Percentiles rank a stretch among this genome's conserved stretches.
Conservation (phyloP, 2,888 invertebrate genomes). For the Holacanthella duospinosa region DNA sequence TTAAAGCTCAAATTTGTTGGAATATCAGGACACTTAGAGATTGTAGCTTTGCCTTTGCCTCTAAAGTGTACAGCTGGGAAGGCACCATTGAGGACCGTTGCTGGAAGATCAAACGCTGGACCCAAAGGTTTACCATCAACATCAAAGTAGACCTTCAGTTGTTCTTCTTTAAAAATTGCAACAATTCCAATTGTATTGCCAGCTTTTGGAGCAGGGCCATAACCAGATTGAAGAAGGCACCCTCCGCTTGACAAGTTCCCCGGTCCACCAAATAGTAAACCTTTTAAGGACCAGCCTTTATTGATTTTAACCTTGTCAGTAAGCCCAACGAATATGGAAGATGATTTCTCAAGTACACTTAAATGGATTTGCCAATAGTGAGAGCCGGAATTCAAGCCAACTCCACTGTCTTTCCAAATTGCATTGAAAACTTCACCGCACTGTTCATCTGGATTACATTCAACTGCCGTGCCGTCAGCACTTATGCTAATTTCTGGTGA, state of each 20-base stretch:
- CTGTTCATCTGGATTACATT: not conserved
- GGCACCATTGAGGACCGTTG: not conserved
- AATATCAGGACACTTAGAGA: not conserved
- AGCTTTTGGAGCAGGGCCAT: conserved; percentile 6
- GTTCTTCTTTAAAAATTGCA: not conserved
- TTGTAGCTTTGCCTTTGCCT: conserved; percentile 6
- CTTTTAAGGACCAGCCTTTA: conserved; percentile 11
- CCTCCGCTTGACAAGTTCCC: conserved; percentile 9
- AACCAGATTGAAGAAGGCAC: conserved; percentile 7
- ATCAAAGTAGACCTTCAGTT: conserved; percentile 12
- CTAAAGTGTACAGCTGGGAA: conserved; percentile 11
- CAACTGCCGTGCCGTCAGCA: not conserved
- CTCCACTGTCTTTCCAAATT: conserved; percentile 7
- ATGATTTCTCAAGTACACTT: not conserved
- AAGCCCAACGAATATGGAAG: conserved; percentile 11
- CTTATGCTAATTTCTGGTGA: not conserved
- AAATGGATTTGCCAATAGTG: conserved; percentile 8
- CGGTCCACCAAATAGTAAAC: conserved; percentile 9
- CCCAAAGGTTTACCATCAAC: conserved; percentile 10
- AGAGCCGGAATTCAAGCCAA: too few species aligned
- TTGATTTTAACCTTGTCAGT: conserved; percentile 8
- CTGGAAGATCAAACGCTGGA: conserved; percentile 10
- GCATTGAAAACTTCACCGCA: conserved; percentile 9
- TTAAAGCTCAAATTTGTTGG: not conserved
- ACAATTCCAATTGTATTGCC: conserved; percentile 6